Percentiles rank a stretch among this genome's conserved stretches.
These are phyloP conservation scores for Paragorgia papillata DNA, from an alignment of 92 coral and sea anemone genomes.

Conservation along the genomic window DNA sequence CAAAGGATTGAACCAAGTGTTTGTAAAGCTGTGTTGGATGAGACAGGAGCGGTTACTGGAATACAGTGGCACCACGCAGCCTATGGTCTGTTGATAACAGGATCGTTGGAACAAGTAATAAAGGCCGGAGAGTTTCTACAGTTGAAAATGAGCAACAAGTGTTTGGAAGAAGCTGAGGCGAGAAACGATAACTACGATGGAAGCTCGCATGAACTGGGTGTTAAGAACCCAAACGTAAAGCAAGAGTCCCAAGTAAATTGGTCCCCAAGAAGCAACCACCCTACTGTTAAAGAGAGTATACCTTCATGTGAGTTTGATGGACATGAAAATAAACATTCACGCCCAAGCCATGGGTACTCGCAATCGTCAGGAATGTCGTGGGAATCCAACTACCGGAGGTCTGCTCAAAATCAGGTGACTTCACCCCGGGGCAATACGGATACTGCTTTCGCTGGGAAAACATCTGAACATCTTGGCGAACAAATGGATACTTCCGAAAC, in stretches of 20 bases:
- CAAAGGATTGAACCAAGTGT: neutral
- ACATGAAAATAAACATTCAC: no score
- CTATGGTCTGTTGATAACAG: slow-evolving; percentile 16
- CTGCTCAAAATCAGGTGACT: no score
- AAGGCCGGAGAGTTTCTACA: slow-evolving; percentile 4
- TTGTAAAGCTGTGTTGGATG: neutral
- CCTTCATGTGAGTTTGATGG: no score
- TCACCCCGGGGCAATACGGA: no score
- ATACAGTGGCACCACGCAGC: slow-evolving; percentile 13
- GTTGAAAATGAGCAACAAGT: neutral
- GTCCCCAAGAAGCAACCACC: neutral
- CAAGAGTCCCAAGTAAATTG: neutral
- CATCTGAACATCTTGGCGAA: no score
- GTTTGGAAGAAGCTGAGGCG: neutral
- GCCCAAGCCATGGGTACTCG: no score
- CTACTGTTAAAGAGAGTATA: neutral
- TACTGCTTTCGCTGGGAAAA: no score
- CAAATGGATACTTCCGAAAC: neutral
- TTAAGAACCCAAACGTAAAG: neutral
- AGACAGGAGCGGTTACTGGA: neutral
- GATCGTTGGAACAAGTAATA: slow-evolving; percentile 12
- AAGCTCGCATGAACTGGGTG: neutral
- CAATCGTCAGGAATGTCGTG: no score
- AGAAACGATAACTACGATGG: neutral
- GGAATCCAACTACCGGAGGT: no score